A percentile compares a stretch with the other conserved stretches of the same genome.
Evolutionary conservation across 1,140 invertebrate genomes (phyloP).

Genomic region (Monochamus saltuarius): DNA sequence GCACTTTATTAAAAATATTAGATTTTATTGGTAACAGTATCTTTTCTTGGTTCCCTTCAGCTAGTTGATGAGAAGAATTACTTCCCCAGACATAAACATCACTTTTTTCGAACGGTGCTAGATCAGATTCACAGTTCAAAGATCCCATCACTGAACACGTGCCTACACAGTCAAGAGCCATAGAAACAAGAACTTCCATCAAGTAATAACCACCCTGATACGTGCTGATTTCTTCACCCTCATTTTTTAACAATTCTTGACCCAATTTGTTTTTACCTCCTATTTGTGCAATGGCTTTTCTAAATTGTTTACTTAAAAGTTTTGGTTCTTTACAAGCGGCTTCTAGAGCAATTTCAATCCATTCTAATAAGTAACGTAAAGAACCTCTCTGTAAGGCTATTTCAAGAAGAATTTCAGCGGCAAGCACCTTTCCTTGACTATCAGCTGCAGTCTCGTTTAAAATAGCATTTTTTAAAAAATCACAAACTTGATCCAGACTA

Average conservation of each 20-base stretch:
- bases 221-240: slow-evolving; percentile 46
- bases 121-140: slow-evolving; percentile 24
- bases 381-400: slow-evolving; percentile 64
- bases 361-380: slow-evolving; percentile 64
- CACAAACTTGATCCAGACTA: slow-evolving; percentile 57
- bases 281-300: slow-evolving; percentile 40
- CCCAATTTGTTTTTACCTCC: slow-evolving; percentile 33
- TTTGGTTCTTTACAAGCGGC: slow-evolving; percentile 34
- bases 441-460: slow-evolving; percentile 58
- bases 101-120: slow-evolving; percentile 49
- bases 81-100: slow-evolving; percentile 71
- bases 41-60: slow-evolving; percentile 64
- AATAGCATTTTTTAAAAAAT: slow-evolving; percentile 59
- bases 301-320: slow-evolving; percentile 31
- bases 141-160: slow-evolving; percentile 28
- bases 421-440: slow-evolving; percentile 55
- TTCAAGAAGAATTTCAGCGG: slow-evolving; percentile 60
- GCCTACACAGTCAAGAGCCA: slow-evolving; percentile 46
- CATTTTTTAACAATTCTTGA: slow-evolving; percentile 18
- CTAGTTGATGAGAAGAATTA: slow-evolving; percentile 68
- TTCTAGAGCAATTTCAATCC: slow-evolving; percentile 64
- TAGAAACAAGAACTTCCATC: slow-evolving; percentile 56
- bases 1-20: slow-evolving; percentile 59
- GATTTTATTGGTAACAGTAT: slow-evolving; percentile 61
- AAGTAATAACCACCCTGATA: slow-evolving; percentile 59